phyloP scores from a whole-genome alignment of 2,888 invertebrate genomes.

The Lamellibrachia satsuma region DNA sequence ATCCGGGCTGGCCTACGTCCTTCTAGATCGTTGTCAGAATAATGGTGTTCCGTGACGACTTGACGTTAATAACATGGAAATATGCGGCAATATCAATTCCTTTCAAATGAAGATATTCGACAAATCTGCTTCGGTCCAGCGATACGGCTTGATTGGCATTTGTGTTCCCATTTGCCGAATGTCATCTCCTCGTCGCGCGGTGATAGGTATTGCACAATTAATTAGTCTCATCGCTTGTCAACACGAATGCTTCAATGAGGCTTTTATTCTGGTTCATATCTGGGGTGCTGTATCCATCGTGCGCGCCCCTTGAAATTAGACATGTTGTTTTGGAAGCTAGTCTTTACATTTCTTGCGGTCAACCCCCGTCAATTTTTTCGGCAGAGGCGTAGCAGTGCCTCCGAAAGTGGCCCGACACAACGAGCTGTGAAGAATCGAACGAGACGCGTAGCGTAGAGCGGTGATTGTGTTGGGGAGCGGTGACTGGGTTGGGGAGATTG shows the following conservation, averaged over 20 bases:
- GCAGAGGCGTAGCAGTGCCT: no score
- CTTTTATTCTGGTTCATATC: neutral
- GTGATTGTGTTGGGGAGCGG: no score
- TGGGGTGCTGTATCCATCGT: neutral
- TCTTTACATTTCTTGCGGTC: no score
- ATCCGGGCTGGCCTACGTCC: neutral
- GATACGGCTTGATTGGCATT: slow-evolving; percentile 9
- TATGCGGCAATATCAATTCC: slow-evolving; percentile 17
- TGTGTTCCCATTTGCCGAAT: neutral
- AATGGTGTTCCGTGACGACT: neutral
- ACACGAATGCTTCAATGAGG: neutral
- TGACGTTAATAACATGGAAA: neutral
- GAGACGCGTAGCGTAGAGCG: no score
- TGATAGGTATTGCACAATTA: neutral
- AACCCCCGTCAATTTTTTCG: no score
- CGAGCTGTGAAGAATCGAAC: no score
- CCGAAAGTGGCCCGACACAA: no score
- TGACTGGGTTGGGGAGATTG: no score
- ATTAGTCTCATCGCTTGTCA: neutral
- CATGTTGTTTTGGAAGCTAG: no score
- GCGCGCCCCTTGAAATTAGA: neutral
- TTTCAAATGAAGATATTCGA: neutral
- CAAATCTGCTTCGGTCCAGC: slow-evolving; percentile 17
- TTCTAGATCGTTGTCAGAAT: neutral
- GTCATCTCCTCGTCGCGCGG: neutral